phyloP scores from a whole-genome alignment of 2,888 invertebrate species.

The Mallateleia sp. region DNA sequence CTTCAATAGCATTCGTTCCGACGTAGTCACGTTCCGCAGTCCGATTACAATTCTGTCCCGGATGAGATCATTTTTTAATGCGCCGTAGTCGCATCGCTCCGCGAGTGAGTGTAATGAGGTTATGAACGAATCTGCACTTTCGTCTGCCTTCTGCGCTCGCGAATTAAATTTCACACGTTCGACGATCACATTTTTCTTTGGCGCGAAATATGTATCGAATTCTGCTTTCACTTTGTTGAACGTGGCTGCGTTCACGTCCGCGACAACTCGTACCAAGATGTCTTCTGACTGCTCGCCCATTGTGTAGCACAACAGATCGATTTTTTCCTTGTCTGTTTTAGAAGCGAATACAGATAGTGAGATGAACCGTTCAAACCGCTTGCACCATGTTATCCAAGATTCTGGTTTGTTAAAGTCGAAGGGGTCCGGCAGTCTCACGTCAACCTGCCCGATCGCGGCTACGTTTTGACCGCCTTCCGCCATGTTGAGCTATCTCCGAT shows the following conservation, averaged over 20 bases:
- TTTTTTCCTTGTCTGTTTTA: conserved; percentile 71
- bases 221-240: conserved; percentile 4
- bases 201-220: conserved; percentile 75
- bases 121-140: conserved; percentile 73
- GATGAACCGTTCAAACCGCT: conserved; percentile 66
- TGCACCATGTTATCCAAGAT: conserved; percentile 56
- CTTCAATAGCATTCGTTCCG: conserved; percentile 30
- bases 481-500: too few relatives aligned
- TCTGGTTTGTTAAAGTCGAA: conserved; percentile 70
- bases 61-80: conserved; percentile 80
- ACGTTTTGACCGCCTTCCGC: neutral
- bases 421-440: conserved; percentile 39
- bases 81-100: conserved; percentile 74
- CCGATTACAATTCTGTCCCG: conserved; percentile 83
- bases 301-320: conserved; percentile 78
- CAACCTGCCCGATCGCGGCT: neutral
- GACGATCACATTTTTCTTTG: conserved; percentile 80
- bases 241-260: conserved; percentile 1
- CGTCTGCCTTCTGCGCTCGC: conserved; percentile 70
- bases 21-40: conserved; percentile 65
- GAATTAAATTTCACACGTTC: conserved; percentile 79
- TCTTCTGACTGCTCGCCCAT: conserved; percentile 80
- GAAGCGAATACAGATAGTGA: conserved; percentile 45
- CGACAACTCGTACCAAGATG: conserved; percentile 57
- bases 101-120: conserved; percentile 61